phyloP scores from a whole-genome alignment of 2,113 vertebrate species.

The Stegostoma tigrinum region DNA sequence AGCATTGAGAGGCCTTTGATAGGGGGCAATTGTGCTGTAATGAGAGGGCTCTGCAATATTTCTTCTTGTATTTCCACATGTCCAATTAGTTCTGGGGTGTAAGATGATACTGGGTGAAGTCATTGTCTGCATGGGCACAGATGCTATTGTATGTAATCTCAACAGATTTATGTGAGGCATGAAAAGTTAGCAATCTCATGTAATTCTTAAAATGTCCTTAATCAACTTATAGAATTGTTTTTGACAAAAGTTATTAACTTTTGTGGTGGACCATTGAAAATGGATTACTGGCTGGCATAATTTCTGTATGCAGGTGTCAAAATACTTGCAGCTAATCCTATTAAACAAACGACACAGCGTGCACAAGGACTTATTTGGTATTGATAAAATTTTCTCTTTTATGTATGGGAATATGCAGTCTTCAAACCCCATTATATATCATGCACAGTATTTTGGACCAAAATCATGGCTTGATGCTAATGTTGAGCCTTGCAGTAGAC shows the following conservation, averaged over 20 bases:
- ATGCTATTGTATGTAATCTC: constrained; percentile 9
- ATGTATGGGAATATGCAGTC: no score
- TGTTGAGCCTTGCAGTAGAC: not conserved
- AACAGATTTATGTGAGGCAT: not conserved
- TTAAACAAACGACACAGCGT: not conserved
- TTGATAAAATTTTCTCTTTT: not conserved
- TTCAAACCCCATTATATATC: not conserved
- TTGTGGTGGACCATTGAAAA: not conserved
- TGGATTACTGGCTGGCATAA: not conserved
- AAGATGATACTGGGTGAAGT: not conserved
- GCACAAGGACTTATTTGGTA: not conserved
- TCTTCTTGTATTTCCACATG: not conserved
- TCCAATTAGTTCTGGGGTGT: not conserved
- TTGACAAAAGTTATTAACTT: not conserved
- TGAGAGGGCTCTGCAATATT: not conserved
- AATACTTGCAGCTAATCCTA: not conserved
- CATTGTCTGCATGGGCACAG: not conserved
- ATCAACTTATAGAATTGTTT: not conserved
- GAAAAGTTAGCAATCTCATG: not conserved
- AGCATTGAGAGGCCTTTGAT: not conserved
- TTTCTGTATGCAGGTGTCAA: not conserved
- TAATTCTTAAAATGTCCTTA: not conserved
- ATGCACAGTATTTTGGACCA: not conserved
- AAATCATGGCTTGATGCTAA: not conserved
- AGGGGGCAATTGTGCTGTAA: not conserved